phyloP scores from a whole-genome alignment of 2,113 vertebrate genomes.

The Xenopus borealis region DNA sequence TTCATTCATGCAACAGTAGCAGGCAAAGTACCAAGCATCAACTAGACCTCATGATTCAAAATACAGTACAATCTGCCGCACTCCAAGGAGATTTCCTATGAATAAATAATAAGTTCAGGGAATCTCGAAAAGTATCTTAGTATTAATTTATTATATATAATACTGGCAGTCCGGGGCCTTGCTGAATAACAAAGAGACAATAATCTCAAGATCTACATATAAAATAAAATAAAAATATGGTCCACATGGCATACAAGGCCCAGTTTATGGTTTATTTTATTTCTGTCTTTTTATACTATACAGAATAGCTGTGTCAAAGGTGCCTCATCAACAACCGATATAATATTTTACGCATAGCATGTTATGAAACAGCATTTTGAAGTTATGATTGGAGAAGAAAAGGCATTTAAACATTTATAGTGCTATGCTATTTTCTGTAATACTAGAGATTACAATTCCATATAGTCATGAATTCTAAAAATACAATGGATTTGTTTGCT shows the following conservation, averaged over 20 bases:
- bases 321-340: too few species aligned
- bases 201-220: slow-evolving; percentile 29
- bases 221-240: slow-evolving; percentile 27
- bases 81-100: slow-evolving; percentile 37
- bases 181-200: slow-evolving; percentile 40
- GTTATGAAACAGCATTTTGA: too few species aligned
- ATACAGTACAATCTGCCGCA: slow-evolving; percentile 38
- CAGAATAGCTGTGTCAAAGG: too few species aligned
- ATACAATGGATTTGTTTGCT: too few species aligned
- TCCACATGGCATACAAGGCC: not conserved
- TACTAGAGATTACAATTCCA: too few species aligned
- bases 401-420: too few species aligned
- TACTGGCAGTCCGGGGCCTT: slow-evolving; percentile 30
- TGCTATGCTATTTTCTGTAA: too few species aligned
- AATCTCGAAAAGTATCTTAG: slow-evolving; percentile 34
- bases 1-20: slow-evolving; percentile 35
- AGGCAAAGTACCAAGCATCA: slow-evolving; percentile 26
- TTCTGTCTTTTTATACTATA: too few species aligned
- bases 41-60: slow-evolving; percentile 41
- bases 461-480: too few species aligned
- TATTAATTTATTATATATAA: slow-evolving; percentile 46
- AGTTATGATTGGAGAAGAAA: too few species aligned
- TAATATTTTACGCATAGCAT: too few species aligned
- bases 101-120: slow-evolving; percentile 41
- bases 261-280: too few species aligned